Percentiles rank a stretch among this genome's conserved stretches.
Conservation (phyloP, 2,888 invertebrate genomes). For the Nomada ruficornis region DNA sequence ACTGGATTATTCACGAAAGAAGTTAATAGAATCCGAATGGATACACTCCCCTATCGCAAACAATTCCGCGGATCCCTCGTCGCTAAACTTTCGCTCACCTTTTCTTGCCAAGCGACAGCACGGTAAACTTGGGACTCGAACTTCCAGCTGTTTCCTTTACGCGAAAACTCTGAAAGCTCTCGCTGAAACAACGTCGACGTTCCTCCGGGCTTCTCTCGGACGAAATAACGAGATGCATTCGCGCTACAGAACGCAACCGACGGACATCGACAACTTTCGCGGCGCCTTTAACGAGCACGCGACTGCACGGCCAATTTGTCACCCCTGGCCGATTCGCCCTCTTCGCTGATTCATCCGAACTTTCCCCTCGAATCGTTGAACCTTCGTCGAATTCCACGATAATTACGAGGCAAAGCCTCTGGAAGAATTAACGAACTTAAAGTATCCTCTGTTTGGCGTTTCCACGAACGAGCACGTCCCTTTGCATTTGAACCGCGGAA, state of each 20-base stretch:
- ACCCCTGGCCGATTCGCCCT: neutral
- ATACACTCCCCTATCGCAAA: constrained; percentile 3
- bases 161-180: constrained; percentile 27
- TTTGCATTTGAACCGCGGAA: neutral
- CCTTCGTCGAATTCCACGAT: constrained; percentile 47
- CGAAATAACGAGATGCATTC: constrained; percentile 45
- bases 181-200: neutral
- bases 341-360: constrained; percentile 43
- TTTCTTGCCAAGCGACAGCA: constrained; percentile 7
- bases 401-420: constrained; percentile 32
- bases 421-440: constrained; percentile 31
- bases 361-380: constrained; percentile 27
- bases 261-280: constrained; percentile 10
- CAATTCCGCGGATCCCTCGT: neutral
- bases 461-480: neutral
- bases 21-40: constrained; percentile 42
- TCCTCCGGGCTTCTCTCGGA: constrained; percentile 26
- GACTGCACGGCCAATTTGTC: constrained; percentile 27
- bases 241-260: neutral
- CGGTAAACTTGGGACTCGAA: constrained; percentile 18
- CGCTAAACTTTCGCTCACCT: constrained; percentile 4
- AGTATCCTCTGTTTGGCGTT: neutral
- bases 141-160: constrained; percentile 11
- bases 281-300: constrained; percentile 33
- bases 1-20: constrained; percentile 2